A percentile compares a stretch with the other conserved stretches of the same genome.
These are phyloP conservation scores for Pterois miles DNA, from an alignment of 2,797 vertebrate genomes.

Conservation along the genomic window DNA sequence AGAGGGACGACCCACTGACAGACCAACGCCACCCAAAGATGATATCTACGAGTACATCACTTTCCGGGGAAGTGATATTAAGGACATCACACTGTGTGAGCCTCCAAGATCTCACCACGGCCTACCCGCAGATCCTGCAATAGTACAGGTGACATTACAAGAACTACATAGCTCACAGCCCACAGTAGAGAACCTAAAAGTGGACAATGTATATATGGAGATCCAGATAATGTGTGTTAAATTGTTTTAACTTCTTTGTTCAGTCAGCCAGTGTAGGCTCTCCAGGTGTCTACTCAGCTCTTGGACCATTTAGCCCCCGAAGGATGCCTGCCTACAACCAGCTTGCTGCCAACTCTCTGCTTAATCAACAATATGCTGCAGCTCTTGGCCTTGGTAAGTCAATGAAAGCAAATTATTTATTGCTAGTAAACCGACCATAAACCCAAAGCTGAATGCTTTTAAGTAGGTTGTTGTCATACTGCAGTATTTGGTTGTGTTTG, in stretches of 20 bases:
- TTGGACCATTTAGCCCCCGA: conserved; percentile 89
- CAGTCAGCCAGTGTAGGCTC: conserved; percentile 66
- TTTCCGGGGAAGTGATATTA: conserved; percentile 97
- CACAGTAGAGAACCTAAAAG: not conserved
- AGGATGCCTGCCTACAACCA: conserved; percentile 90
- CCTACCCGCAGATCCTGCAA: conserved; percentile 95
- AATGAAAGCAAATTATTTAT: not conserved
- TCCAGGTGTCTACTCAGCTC: conserved; percentile 85
- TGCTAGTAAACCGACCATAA: not conserved
- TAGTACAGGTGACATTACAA: conserved; percentile 87
- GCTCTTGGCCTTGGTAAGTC: conserved; percentile 90
- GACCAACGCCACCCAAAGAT: conserved; percentile 91
- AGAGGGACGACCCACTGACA: conserved; percentile 93
- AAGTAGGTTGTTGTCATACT: not conserved
- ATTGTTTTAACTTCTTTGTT: not conserved
- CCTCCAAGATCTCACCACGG: conserved; percentile 89
- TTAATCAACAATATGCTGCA: conserved; percentile 92
- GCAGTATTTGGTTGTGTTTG: not conserved
- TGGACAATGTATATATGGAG: no score
- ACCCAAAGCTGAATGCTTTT: not conserved
- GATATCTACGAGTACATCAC: conserved; percentile 98
- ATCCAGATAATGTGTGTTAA: not conserved
- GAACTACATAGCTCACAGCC: not conserved
- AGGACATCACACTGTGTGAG: conserved; percentile 94
- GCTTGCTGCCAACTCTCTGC: conserved; percentile 90